Base-by-base conservation (phyloP, 2,888 invertebrate genomes). In the Rhagium mordax region DNA sequence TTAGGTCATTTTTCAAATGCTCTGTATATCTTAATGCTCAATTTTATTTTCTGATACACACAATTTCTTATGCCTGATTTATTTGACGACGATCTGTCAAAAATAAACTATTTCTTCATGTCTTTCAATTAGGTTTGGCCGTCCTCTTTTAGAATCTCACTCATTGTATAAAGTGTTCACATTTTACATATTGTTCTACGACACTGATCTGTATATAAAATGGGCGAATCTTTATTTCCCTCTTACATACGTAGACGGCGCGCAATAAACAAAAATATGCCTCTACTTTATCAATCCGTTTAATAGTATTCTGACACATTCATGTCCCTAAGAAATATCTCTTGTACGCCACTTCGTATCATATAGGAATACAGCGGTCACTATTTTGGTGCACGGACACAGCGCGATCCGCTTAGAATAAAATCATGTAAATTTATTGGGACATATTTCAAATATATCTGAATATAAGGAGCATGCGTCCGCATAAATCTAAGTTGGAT, bases 221-320 rank as follows among this genome's bases (percentile, higher is more conserved):
- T 24, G 24, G 24, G 24, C 24, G 24, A 24, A 41, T 41, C n/a
- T 13, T 41, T 33, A 27, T 29, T 27, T 3, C 57, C 51, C 60
- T 70, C 18, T 55, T 70, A 67, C 69, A 70, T 61, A 27, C 47
- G 24, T 15, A 68, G 60, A 55, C 62, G 67, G 48, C 61, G 68
- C 71, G 64, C 59, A 62, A 74, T 76, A 76, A 76, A 76, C 72
- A 74, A 74, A 74, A 73, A 70, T 72, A 75, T 72, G 69, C 71
- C 72, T 65, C 74, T 68, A 74, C 70, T 77, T 73, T 74, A 77
- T 77, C 75, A 77, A 75, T 75, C 77, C 71, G 53, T 53, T 75
- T 73, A 72, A 71, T 72, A 20, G 75, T 66, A 64, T 70, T 68
- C 74, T 77, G 77, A 77, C 77, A 77, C 64, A 71, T 73, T 71